Conservation (phyloP, 2,888 invertebrate species). For the Scaptomyza parva region DNA sequence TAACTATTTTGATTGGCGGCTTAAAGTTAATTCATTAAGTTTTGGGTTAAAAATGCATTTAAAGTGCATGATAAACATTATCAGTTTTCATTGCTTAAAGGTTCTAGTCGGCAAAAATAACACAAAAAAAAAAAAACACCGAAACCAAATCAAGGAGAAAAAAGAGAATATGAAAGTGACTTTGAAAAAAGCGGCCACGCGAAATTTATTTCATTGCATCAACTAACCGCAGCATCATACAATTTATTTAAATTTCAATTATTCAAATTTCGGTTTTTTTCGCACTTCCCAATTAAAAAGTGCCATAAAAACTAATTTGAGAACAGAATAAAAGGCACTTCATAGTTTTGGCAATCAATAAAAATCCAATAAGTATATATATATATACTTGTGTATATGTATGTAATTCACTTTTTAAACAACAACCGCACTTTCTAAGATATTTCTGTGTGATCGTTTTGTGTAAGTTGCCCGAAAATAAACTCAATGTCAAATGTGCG, state of each 20-base stretch:
- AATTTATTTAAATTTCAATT: conserved; percentile 30
- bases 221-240: conserved; percentile 17
- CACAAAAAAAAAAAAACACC: not conserved
- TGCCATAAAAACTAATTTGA: not conserved
- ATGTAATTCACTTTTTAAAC: conserved; percentile 41
- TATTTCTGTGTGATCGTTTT: conserved; percentile 36
- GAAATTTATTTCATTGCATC: conserved; percentile 42
- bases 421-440: conserved; percentile 54
- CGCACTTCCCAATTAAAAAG: not conserved
- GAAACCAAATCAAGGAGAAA: not conserved
- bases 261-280: conserved; percentile 18
- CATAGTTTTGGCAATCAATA: conserved; percentile 28
- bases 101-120: not conserved
- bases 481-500: conserved; percentile 77
- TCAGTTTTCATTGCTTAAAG: not conserved
- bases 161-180: conserved; percentile 52
- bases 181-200: conserved; percentile 30
- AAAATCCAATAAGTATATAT: conserved; percentile 35
- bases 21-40: no score
- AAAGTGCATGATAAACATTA: not conserved
- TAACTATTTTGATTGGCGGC: not conserved
- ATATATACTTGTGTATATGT: not conserved
- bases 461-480: conserved; percentile 75
- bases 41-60: no score
- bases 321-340: no score